Base-by-base conservation (phyloP, 2,888 invertebrate genomes). In the Operophtera brumata region DNA sequence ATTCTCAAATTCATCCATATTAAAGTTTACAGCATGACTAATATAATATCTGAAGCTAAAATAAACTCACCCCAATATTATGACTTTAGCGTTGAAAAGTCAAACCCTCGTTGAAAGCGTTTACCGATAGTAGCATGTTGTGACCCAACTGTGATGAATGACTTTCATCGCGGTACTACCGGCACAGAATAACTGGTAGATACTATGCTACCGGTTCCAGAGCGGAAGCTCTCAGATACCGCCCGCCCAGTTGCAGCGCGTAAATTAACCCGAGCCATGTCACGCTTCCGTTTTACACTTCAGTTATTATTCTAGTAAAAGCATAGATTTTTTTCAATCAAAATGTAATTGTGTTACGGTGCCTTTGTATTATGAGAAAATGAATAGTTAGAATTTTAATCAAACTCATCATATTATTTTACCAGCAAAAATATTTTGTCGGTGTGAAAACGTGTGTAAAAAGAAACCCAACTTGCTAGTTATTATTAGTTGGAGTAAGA, bases 131-230 rank as follows among this genome's bases (percentile, higher is more conserved):
- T 67, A 76, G 69, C 75, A 77, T 77, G 75, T 72, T 72, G 76
- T 70, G 75, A 78, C 82, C 84, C 75, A 83, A 81, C 73, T 74
- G 78, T 86, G 86, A 86, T 86, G 82, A 78, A 86, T 81, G 80
- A 77, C 73, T 80, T 81, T 82, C 83, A 84, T 79, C 82, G 84
- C 73, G 13, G 13, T 37, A 47, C 45, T 42, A 36, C 46, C 42
- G 43, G 46, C 12, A 48, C 41, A 52, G 56, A 48, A 36, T 52
- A 52, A 1, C 8, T 25, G n/a, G 11, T 30, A 56, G 52, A 41
- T 28, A 52, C 51, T 49, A 37, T 64, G 66, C 67, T 75, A 73
- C 78, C 78, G 78, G 71, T 65, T 65, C 69, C 66, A 67, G 64
- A 67, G 70, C 84, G 84, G 84, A 82, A 80, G 71, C 77, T 74